Percentiles rank a stretch among this genome's conserved stretches.
phyloP scores from a whole-genome alignment of 2,888 invertebrate species.

The Pimpla rufipes region DNA sequence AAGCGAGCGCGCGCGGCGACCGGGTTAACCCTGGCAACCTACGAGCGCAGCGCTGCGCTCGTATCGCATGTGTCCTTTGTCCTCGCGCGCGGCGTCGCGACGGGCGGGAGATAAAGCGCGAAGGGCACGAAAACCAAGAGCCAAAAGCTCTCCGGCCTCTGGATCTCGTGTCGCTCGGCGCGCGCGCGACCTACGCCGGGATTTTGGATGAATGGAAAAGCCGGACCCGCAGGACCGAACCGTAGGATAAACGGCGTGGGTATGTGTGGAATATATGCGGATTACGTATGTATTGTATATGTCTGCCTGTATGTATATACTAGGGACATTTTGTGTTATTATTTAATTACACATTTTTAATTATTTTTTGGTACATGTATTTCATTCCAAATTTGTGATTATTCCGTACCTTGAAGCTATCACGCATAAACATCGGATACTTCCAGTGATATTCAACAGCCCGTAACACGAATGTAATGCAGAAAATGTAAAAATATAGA shows the following conservation, averaged over 20 bases:
- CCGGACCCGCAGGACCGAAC: constrained; percentile 29
- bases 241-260: constrained; percentile 41
- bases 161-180: neutral
- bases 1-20: constrained; percentile 40
- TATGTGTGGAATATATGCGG: no score
- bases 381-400: no score
- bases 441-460: no score
- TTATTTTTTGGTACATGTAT: no score
- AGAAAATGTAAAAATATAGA: no score
- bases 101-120: neutral
- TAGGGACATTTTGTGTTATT: no score
- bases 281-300: no score
- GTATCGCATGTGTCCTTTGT: constrained; percentile 25
- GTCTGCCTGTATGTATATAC: no score
- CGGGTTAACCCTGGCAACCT: constrained; percentile 32
- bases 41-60: constrained; percentile 8
- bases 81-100: constrained; percentile 7
- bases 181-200: neutral
- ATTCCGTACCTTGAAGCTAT: no score
- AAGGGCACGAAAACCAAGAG: constrained; percentile 28
- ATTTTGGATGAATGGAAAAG: constrained; percentile 48
- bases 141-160: constrained; percentile 15
- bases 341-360: no score
- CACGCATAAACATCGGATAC: no score
- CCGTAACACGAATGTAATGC: no score